A percentile compares a stretch with the other conserved stretches of the same genome.
phyloP scores from a whole-genome alignment of 2,888 invertebrate genomes.

The Microplitis deprimator region DNA sequence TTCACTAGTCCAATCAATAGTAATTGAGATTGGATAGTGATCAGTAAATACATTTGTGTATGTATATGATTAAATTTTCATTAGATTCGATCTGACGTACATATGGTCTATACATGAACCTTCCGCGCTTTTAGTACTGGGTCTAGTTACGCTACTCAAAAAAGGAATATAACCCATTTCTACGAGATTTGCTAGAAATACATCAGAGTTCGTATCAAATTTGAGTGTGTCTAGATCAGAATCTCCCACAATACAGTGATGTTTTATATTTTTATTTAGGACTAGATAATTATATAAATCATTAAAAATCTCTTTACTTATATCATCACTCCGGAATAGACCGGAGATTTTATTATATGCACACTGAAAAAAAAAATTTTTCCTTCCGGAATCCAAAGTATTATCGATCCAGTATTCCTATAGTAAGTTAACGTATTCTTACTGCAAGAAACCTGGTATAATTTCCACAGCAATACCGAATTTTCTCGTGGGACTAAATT shows the following conservation, averaged over 20 bases:
- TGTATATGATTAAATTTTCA: background rate
- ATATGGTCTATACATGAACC: background rate
- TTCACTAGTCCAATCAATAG: constrained; percentile 24
- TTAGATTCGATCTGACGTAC: background rate
- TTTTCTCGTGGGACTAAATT: too few relatives aligned
- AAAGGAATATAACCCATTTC: background rate
- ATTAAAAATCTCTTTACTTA: too few relatives aligned
- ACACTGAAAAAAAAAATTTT: too few relatives aligned
- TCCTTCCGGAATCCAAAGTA: too few relatives aligned
- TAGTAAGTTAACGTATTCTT: too few relatives aligned
- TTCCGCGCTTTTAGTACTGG: background rate
- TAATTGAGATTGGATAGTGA: background rate
- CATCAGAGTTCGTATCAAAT: background rate
- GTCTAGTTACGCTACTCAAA: constrained; percentile 8
- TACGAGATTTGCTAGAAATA: background rate
- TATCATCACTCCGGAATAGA: too few relatives aligned
- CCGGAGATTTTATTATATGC: too few relatives aligned
- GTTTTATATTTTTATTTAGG: too few relatives aligned
- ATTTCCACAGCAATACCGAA: too few relatives aligned
- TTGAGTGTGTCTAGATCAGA: background rate
- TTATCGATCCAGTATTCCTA: too few relatives aligned
- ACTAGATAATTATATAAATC: too few relatives aligned
- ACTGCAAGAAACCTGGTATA: too few relatives aligned
- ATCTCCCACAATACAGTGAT: background rate
- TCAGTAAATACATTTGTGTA: background rate